phyloP scores from a whole-genome alignment of 2,797 vertebrate genomes.

The Psittacula echo region DNA sequence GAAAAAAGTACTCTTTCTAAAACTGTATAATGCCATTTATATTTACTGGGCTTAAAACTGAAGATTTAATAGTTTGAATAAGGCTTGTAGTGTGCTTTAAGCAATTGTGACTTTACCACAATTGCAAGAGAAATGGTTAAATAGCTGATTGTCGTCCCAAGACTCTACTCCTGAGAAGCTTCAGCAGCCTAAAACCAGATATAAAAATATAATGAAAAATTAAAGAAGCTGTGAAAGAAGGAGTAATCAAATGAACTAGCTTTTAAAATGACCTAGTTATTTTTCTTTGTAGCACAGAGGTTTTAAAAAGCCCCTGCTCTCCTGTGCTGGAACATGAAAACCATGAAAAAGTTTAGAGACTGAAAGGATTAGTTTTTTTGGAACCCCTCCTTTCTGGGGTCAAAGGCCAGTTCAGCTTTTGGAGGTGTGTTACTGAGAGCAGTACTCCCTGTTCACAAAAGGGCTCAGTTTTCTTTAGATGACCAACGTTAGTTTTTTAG shows the following conservation, averaged over 20 bases:
- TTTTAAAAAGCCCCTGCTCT: not conserved
- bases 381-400: not conserved
- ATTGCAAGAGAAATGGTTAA: not conserved
- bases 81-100: not conserved
- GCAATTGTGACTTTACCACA: not conserved
- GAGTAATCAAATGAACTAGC: not conserved
- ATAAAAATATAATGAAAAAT: not conserved
- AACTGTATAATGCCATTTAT: not conserved
- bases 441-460: not conserved
- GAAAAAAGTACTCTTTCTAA: not conserved
- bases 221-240: not conserved
- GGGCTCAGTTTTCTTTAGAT: not conserved
- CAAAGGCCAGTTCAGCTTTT: not conserved
- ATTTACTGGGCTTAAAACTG: not conserved
- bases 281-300: not conserved
- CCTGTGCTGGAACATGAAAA: not conserved
- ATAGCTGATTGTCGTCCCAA: not conserved
- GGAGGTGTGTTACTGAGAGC: not conserved
- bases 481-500: not conserved
- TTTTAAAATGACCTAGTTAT: not conserved
- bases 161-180: not conserved
- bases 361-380: not conserved
- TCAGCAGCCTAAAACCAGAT: not conserved
- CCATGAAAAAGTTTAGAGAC: not conserved
- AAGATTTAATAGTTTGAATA: not conserved